Evolutionary conservation across 2,888 invertebrate genomes (phyloP).

Genomic region (Pegoplata infirma): DNA sequence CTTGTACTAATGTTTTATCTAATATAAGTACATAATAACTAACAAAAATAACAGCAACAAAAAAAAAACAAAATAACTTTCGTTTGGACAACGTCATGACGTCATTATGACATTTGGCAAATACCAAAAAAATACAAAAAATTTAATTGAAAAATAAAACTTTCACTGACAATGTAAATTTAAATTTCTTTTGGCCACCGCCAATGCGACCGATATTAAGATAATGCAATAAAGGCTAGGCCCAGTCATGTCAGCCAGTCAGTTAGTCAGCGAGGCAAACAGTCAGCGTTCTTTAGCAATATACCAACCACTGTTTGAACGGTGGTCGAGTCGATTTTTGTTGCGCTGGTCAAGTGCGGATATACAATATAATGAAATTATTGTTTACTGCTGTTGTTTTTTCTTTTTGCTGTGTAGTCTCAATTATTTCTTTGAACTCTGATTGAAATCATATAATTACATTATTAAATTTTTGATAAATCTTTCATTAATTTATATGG

Average conservation of each 20-base stretch:
- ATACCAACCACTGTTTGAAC: not conserved
- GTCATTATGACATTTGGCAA: not conserved
- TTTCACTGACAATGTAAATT: slow-evolving; percentile 54
- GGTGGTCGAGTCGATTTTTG: not conserved
- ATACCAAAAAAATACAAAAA: not conserved
- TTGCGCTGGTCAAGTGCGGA: not conserved
- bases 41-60: not conserved
- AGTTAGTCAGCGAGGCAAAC: not conserved
- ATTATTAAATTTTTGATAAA: not conserved
- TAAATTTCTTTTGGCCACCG: slow-evolving; percentile 56
- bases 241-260: no score
- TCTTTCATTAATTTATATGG: not conserved
- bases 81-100: not conserved
- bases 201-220: slow-evolving; percentile 25
- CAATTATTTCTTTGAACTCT: not conserved
- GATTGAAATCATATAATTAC: not conserved
- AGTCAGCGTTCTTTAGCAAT: not conserved
- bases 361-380: not conserved
- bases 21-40: not conserved
- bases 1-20: not conserved
- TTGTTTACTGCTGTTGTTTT: not conserved
- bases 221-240: no score
- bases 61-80: not conserved
- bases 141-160: slow-evolving; percentile 17
- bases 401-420: not conserved